Base-by-base conservation (phyloP, 1,140 invertebrate genomes). In the Zaprionus kolodkinae region DNA sequence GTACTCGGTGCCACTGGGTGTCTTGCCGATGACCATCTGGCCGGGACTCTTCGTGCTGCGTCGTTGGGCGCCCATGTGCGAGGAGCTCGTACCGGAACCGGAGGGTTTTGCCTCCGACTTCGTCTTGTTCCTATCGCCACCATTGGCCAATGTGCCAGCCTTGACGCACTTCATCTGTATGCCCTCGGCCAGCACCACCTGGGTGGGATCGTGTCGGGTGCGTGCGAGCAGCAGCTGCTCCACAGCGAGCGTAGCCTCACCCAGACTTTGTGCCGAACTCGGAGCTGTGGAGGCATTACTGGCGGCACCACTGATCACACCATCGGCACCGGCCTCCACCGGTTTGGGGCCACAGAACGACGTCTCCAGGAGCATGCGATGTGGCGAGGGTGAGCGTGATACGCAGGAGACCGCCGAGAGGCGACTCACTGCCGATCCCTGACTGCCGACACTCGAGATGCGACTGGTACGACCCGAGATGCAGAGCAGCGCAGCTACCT, bases 291-390 rank as follows among this genome's bases (percentile, higher is more conserved):
- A 78, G 59, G 85, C 80, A 43, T 70, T 63, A 55, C 84, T 84
- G 2, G 60, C 52, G 0, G 60, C 52, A 0, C 72, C 78, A n/a
- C 64, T 56, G 1, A 54, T 40, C 0, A 25, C 69, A 2, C 56
- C 77, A 40, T 75, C 79, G 3, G 92, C 92, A 30, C 93, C 93
- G 35, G 92, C 93, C 73, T 95, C 94, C n/a, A 95, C 93, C 0
- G 96, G 95, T 81, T 96, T 97, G 56, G 95, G 96, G 0, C 97
- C 97, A 86, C 97, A 97, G 91, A 98, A 98, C 0, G 97, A 97
- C 0, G 97, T 98, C 93, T 97, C 97, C 21, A 97, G 93, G 21
- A 97, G 93, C 94, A 97, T 97, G 92, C 96, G 96, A 93, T 97
- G 97, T 6, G 97, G 97, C 33, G 97, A 97, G 0, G 97, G 96